These are phyloP conservation scores for Nomada ruficornis DNA, from an alignment of 2,888 invertebrate genomes.

Conservation along the genomic window DNA sequence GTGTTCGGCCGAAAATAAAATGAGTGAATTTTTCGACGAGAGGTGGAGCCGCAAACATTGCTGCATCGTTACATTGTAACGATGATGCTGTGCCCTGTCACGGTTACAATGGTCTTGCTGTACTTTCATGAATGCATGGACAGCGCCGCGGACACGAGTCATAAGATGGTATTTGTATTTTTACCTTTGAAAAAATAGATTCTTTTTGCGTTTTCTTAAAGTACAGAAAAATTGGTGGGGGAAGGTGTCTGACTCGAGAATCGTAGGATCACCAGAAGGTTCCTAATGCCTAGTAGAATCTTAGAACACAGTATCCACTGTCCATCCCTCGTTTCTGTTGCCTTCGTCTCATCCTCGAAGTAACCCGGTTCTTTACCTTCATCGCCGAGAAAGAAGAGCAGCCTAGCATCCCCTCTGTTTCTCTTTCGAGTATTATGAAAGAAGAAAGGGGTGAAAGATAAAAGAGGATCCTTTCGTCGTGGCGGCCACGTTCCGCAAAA, in stretches of 20 bases:
- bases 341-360: constrained; percentile 29
- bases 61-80: not conserved
- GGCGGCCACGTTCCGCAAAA: constrained; percentile 61
- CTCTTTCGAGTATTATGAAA: constrained; percentile 52
- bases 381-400: constrained; percentile 60
- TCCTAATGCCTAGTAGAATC: too few relatives aligned
- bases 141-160: not conserved
- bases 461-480: constrained; percentile 63
- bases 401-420: constrained; percentile 2
- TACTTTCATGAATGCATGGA: too few relatives aligned
- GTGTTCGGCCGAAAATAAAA: not conserved
- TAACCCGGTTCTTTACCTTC: constrained; percentile 59
- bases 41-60: not conserved
- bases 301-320: constrained; percentile 18
- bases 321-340: constrained; percentile 7
- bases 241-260: too few relatives aligned
- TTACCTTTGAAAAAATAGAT: too few relatives aligned
- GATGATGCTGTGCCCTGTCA: too few relatives aligned
- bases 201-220: too few relatives aligned
- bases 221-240: too few relatives aligned
- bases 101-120: too few relatives aligned
- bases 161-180: too few relatives aligned
- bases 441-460: constrained; percentile 69
- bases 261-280: too few relatives aligned
- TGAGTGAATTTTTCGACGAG: not conserved